These are phyloP conservation scores for Drosophila orena DNA, from an alignment of 1,140 invertebrate genomes.

Conservation along the genomic window DNA sequence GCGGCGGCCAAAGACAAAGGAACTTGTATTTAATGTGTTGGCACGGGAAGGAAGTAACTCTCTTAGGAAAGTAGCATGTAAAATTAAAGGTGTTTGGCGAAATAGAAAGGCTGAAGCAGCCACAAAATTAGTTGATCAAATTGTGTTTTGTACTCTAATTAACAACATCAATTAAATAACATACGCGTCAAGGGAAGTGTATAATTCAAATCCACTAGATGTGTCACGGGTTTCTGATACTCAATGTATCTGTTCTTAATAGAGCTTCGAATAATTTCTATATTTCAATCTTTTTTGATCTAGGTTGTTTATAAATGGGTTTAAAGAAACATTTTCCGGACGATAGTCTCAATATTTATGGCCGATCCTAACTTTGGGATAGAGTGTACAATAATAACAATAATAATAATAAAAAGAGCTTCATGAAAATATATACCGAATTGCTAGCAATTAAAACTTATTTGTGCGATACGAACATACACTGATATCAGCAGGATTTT, in stretches of 20 bases:
- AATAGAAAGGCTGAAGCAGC: not conserved
- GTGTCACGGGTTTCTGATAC: too few relatives aligned
- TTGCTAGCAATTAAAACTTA: not conserved
- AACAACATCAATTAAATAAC: too few relatives aligned
- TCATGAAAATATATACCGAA: not conserved
- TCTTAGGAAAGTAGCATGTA: not conserved
- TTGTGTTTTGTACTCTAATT: not conserved
- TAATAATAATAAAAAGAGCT: not conserved
- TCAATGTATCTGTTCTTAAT: too few relatives aligned
- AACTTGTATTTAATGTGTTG: conserved; percentile 27
- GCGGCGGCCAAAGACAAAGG: conserved; percentile 22
- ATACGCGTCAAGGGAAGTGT: too few relatives aligned
- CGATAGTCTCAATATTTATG: too few relatives aligned
- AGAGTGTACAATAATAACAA: too few relatives aligned
- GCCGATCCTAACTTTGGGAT: too few relatives aligned
- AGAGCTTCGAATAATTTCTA: too few relatives aligned
- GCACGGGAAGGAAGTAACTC: conserved; percentile 1
- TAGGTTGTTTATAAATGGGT: too few relatives aligned
- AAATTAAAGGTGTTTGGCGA: conserved; percentile 1
- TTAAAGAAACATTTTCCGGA: too few relatives aligned
- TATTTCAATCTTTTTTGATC: too few relatives aligned
- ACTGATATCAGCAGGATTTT: conserved; percentile 52
- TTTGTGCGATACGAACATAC: conserved; percentile 29
- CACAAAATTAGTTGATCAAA: not conserved
- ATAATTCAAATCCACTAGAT: too few relatives aligned